phyloP scores from a whole-genome alignment of 2,113 vertebrate species.

The Scophthalmus maximus region DNA sequence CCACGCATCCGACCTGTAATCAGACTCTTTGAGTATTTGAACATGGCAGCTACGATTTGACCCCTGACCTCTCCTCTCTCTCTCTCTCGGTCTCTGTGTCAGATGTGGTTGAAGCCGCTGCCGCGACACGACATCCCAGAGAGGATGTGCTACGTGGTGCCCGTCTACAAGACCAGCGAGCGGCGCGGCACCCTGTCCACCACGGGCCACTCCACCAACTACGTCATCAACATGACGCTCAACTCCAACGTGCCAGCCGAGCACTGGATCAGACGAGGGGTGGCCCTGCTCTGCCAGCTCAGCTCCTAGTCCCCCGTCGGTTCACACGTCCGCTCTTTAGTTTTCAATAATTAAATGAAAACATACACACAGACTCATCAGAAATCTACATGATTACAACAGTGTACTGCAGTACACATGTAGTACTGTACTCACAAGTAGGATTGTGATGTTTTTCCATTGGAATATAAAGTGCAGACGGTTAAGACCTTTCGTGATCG shows the following conservation, averaged over 20 bases:
- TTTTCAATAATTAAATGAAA: background rate
- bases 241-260: slow-evolving; percentile 77
- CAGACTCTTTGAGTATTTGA: background rate
- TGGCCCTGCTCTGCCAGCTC: slow-evolving; percentile 89
- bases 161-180: slow-evolving; percentile 91
- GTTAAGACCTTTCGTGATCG: too few species aligned
- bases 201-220: slow-evolving; percentile 92
- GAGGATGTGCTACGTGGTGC: slow-evolving; percentile 83
- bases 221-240: slow-evolving; percentile 88
- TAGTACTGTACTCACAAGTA: too few species aligned
- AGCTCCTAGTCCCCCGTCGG: slow-evolving; percentile 72
- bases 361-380: background rate
- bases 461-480: too few species aligned
- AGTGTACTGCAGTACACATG: too few species aligned
- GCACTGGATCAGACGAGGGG: slow-evolving; percentile 89
- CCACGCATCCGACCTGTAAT: too few species aligned
- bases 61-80: too few species aligned
- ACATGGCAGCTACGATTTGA: too few species aligned
- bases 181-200: slow-evolving; percentile 89
- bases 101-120: slow-evolving; percentile 92
- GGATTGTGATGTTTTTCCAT: too few species aligned
- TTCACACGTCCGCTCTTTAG: background rate
- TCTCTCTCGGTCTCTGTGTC: slow-evolving; percentile 11
- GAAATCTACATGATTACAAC: background rate
- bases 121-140: slow-evolving; percentile 83